Evolutionary conservation across 2,888 invertebrate genomes (phyloP).

Genomic region (Macrosoma leucophasiata): DNA sequence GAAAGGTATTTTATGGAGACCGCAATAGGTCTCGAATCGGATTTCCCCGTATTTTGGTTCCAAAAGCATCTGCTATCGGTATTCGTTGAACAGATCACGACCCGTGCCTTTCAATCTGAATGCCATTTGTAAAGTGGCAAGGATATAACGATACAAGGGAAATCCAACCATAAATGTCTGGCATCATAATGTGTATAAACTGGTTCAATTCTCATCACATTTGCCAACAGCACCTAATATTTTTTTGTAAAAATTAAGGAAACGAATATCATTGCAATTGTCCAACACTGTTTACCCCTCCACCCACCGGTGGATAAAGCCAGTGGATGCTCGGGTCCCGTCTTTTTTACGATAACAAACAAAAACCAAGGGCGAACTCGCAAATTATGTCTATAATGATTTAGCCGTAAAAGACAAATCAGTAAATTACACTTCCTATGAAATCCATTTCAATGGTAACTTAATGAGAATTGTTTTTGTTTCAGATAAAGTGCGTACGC

Average conservation of each 20-base stretch:
- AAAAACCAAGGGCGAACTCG: too few species aligned
- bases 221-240: background rate
- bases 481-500: slow-evolving; percentile 45
- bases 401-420: too few species aligned
- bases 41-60: slow-evolving; percentile 50
- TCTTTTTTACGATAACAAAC: too few species aligned
- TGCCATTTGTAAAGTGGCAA: slow-evolving; percentile 63
- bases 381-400: too few species aligned
- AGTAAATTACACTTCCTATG: too few species aligned
- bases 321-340: too few species aligned
- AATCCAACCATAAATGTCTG: slow-evolving; percentile 52
- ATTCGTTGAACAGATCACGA: slow-evolving; percentile 53
- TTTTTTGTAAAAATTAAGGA: slow-evolving; percentile 8
- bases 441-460: slow-evolving; percentile 7
- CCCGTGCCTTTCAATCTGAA: slow-evolving; percentile 64
- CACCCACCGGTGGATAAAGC: too few species aligned
- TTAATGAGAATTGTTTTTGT: slow-evolving; percentile 34
- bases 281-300: too few species aligned
- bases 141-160: slow-evolving; percentile 64
- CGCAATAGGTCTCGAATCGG: slow-evolving; percentile 35
- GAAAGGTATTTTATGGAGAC: slow-evolving; percentile 19
- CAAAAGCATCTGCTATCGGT: slow-evolving; percentile 44
- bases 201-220: slow-evolving; percentile 32
- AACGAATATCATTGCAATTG: too few species aligned
- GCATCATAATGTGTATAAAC: slow-evolving; percentile 35